A percentile compares a stretch with the other conserved stretches of the same genome.
Evolutionary conservation across 2,113 vertebrate species (phyloP).

Genomic region (Chionomys nivalis): DNA sequence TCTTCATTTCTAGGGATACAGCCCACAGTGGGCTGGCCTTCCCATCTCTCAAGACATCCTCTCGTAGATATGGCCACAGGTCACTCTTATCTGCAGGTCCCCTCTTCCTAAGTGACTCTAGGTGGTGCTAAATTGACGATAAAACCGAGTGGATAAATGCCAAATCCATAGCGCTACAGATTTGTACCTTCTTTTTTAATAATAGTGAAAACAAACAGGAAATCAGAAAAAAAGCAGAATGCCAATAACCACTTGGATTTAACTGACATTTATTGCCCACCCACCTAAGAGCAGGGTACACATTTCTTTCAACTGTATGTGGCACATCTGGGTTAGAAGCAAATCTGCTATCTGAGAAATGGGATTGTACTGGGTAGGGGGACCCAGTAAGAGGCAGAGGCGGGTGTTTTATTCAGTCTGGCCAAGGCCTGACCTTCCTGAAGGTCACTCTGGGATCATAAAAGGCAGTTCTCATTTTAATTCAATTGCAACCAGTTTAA

Average conservation of each 20-base stretch:
- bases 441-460: background rate
- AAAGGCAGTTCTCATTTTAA: constrained; percentile 36
- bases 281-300: background rate
- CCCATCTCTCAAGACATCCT: background rate
- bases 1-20: background rate
- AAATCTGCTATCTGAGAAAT: background rate
- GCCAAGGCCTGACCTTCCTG: background rate
- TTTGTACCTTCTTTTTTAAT: background rate
- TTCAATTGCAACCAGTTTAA: constrained; percentile 25
- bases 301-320: background rate
- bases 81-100: background rate
- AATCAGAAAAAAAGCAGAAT: background rate
- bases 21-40: background rate
- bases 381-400: background rate
- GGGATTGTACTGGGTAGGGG: background rate
- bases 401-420: background rate
- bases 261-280: background rate
- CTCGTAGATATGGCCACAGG: background rate
- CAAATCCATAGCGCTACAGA: background rate
- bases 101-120: background rate
- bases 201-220: background rate
- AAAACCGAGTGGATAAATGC: background rate
- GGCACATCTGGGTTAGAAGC: background rate
- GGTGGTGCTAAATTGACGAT: background rate
- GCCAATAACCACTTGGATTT: background rate